phyloP scores from a whole-genome alignment of 2,113 vertebrate genomes.

The Procapra przewalskii region DNA sequence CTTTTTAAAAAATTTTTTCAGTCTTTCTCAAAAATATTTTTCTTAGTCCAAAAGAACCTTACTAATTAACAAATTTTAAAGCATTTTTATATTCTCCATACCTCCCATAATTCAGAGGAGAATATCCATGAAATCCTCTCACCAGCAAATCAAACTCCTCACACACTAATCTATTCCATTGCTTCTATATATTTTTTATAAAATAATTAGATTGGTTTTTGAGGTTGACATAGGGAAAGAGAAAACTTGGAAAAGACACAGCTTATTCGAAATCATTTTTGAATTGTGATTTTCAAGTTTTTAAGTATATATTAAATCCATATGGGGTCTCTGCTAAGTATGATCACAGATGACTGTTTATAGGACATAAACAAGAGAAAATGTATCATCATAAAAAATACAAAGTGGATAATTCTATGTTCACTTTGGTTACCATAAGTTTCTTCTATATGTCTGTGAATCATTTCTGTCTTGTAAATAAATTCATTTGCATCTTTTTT shows the following conservation, averaged over 20 bases:
- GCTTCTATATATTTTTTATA: neutral
- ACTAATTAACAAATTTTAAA: neutral
- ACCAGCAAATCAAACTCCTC: neutral
- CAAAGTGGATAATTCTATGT: neutral
- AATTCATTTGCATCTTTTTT: neutral
- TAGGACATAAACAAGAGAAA: neutral
- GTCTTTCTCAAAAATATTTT: neutral
- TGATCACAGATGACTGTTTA: neutral
- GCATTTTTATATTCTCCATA: neutral
- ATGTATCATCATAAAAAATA: neutral
- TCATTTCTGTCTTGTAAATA: neutral
- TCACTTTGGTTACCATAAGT: neutral
- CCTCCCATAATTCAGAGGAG: neutral
- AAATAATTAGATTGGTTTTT: neutral
- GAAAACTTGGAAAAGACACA: neutral
- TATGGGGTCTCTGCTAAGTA: neutral
- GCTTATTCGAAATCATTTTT: neutral
- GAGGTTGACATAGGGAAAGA: neutral
- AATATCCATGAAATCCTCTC: neutral
- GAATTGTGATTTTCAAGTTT: neutral
- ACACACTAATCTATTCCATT: neutral
- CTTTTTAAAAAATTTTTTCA: fast-evolving
- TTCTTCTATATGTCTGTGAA: neutral
- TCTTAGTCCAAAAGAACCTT: neutral
- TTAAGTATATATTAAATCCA: neutral